Base-by-base conservation (phyloP, 2,888 invertebrate species). In the Ornithoptera priamus region DNA sequence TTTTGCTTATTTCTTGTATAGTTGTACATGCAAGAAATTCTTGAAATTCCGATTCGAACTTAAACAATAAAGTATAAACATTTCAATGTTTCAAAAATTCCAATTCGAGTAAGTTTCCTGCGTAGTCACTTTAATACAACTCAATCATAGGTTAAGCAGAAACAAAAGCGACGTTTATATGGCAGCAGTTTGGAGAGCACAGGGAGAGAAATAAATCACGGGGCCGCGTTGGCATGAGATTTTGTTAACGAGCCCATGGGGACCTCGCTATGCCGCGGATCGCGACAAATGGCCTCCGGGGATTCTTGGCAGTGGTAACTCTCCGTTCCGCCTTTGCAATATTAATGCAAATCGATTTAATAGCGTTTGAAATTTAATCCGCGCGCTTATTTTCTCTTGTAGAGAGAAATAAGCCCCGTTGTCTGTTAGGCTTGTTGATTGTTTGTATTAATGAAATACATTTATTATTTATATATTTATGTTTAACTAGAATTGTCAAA, bases 131-230 rank as follows among this genome's bases (percentile, higher is more conserved):
- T 69, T 60, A 39, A 65, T 53, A 50, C 63, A 24, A 60, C 67
- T 70, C 67, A 64, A 88, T 88, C 82, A 81, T 78, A 73, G 74
- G 80, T 85, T 89, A 87, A 89, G 87, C 86, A 83, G 90, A 88
- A 89, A 87, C 89, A 91, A 90, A 89, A 86, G 86, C 86, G 91
- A 91, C 92, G 85, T 90, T 90, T 90, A 91, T 91, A 87, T 91
- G 90, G 88, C 91, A 89, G 87, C 85, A 85, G 85, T 85, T 84
- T 81, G 80, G 81, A 79, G 81, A 80, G 78, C 78, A 79, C 75
- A 79, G 80, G 81, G 76, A 64, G 50, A 39, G 75, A 83, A 82
- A 91, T 92, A 92, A 91, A 91, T 92, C 90, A 89, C 72, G 73
- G 75, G 72, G 79, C 62, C 73, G 81, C 80, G 81, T 75, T 81